Base-by-base conservation (phyloP, 2,113 vertebrate genomes). In the Gopherus flavomarginatus region DNA sequence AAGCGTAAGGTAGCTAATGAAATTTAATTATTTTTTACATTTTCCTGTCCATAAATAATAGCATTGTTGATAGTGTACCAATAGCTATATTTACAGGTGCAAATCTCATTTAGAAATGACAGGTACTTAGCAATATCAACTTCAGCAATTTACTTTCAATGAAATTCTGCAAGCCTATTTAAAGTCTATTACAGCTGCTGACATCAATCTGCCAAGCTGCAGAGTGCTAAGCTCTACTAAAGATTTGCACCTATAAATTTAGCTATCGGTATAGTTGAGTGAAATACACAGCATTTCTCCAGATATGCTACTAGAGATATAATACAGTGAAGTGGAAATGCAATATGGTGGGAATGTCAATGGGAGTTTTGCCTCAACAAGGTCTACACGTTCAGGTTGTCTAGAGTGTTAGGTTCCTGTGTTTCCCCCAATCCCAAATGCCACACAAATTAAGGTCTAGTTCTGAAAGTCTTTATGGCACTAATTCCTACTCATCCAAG, bases 141-240 rank as follows among this genome's bases (percentile, higher is more conserved):
- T 94, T 95, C 88, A 94, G 92, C 97, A 97, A 94, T 97, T 97
- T 77, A 92, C 65, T 95, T 94, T 84, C 95, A 96, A 93, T 95
- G 95, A 97, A 98, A 98, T 90, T 95, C 94, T 96, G 89, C 92
- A 97, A 96, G 95, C 93, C 95, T 97, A 94, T 97, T 98, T 97
- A 96, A 97, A 98, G 88, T 83, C 94, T 94, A 93, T 98, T 97
- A 97, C 2, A 8, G 65, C 89, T 90, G 80, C 89, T 94, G 95
- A 97, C 96, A 98, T 97, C 97, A 97, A 96, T 97, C 94, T 97
- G 94, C 93, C 97, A 97, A 96, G 84, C 94, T 94, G 82, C 82
- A 75, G 78, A 97, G 90, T 79, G 94, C 80, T 92, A 91, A 97
- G 91, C 91, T 94, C 84, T 92, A 86, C 93, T 92, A 82, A 97